Percentiles rank a stretch among this genome's conserved stretches.
Evolutionary conservation across 2,113 vertebrate species (phyloP).

Genomic region (Donacobius atricapilla): DNA sequence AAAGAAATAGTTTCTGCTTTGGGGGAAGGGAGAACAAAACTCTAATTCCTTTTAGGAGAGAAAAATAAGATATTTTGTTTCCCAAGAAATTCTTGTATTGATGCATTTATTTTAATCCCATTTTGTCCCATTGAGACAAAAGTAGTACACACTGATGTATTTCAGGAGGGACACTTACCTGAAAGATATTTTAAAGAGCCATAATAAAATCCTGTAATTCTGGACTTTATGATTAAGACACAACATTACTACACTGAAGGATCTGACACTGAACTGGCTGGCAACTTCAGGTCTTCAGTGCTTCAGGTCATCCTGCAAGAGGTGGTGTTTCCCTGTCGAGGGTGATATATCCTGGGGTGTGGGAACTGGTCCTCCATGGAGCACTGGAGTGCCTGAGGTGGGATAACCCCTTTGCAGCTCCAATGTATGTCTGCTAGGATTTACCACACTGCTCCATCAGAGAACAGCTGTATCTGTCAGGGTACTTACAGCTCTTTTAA

Average conservation of each 20-base stretch:
- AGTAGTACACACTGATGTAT: neutral
- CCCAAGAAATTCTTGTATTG: accelerated
- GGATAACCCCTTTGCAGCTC: neutral
- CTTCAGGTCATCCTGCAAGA: neutral
- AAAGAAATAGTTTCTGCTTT: neutral
- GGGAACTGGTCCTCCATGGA: accelerated
- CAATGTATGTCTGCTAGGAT: accelerated
- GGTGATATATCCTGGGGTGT: accelerated
- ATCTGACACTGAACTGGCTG: neutral
- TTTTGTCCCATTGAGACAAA: neutral
- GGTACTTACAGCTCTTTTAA: neutral
- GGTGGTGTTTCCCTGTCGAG: accelerated
- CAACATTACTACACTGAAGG: neutral
- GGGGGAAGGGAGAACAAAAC: neutral
- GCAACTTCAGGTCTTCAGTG: neutral
- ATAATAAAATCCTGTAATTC: neutral
- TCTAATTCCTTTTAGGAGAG: neutral
- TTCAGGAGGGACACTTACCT: neutral
- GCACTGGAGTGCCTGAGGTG: neutral
- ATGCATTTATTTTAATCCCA: neutral
- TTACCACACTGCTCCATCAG: neutral
- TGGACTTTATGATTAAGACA: neutral
- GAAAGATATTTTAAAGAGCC: neutral
- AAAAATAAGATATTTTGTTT: neutral
- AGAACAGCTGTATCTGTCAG: neutral